Conservation (phyloP, 1,140 invertebrate species). For the Drosophila simulans region DNA sequence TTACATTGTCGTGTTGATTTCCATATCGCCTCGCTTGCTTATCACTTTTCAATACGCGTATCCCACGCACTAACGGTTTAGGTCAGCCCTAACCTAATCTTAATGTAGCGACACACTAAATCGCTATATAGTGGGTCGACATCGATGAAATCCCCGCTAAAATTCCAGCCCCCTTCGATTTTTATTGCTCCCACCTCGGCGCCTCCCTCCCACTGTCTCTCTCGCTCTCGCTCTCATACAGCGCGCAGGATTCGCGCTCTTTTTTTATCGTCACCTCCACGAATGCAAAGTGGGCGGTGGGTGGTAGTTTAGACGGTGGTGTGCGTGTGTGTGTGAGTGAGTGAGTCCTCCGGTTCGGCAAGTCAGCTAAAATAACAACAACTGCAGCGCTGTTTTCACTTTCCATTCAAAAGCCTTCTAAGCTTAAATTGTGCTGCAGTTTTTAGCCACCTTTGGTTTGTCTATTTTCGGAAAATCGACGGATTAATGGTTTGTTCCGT, state of each 20-base stretch:
- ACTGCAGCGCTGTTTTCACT: conserved; percentile 64
- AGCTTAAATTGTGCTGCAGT: conserved; percentile 23
- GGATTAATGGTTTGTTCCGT: neutral
- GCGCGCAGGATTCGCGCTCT: conserved; percentile 73
- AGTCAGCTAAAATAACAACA: conserved; percentile 68
- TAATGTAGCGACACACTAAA: conserved; percentile 63
- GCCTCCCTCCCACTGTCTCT: conserved; percentile 2
- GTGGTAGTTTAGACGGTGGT: conserved; percentile 9
- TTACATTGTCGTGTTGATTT: neutral
- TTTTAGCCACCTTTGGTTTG: neutral
- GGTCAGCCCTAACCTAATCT: conserved; percentile 75
- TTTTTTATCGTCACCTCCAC: conserved; percentile 48
- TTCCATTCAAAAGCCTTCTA: conserved; percentile 54
- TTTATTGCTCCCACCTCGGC: conserved; percentile 12
- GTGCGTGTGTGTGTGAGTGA: conserved; percentile 2
- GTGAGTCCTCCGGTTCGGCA: conserved; percentile 36
- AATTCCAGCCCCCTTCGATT: neutral
- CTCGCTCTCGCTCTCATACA: conserved; percentile 26
- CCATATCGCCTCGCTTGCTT: neutral
- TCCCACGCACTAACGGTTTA: conserved; percentile 34
- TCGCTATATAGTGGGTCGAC: conserved; percentile 25
- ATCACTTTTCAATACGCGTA: neutral
- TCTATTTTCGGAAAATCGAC: conserved; percentile 1
- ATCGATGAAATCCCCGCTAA: conserved; percentile 1
- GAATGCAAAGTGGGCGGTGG: conserved; percentile 11